Evolutionary conservation across 2,888 invertebrate species (phyloP).

Genomic region (Drosophila histrio): DNA sequence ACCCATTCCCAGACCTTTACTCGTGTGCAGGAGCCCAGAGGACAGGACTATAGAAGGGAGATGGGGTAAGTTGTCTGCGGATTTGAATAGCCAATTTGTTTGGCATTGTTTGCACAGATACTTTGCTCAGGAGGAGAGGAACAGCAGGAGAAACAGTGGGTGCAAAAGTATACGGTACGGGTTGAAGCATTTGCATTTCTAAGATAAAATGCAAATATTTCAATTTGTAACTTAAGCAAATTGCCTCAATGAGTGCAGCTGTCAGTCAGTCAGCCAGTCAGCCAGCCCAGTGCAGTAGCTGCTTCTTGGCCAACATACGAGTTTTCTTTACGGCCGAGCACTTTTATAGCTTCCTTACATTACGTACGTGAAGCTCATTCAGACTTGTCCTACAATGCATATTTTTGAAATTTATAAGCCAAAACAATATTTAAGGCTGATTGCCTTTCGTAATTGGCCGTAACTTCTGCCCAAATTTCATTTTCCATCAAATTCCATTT

Average conservation of each 20-base stretch:
- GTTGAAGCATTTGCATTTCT: constrained; percentile 71
- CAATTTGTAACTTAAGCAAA: constrained; percentile 82
- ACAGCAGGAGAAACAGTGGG: neutral
- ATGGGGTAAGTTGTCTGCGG: constrained; percentile 63
- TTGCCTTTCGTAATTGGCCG: constrained; percentile 68
- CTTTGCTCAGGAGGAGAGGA: constrained; percentile 27
- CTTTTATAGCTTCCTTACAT: neutral
- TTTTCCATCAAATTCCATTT: constrained; percentile 25
- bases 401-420: constrained; percentile 33
- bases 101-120: constrained; percentile 79
- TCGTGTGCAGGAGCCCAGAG: constrained; percentile 2
- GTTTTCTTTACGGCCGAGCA: neutral
- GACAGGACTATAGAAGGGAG: neutral
- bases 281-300: neutral
- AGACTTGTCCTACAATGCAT: constrained; percentile 3
- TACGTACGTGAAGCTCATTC: neutral
- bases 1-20: constrained; percentile 22
- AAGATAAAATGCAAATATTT: constrained; percentile 83
- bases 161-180: neutral
- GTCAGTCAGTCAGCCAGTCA: constrained; percentile 66
- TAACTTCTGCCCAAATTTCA: constrained; percentile 30
- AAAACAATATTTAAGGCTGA: constrained; percentile 63
- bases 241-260: constrained; percentile 81
- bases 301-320: constrained; percentile 5
- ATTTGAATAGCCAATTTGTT: constrained; percentile 82